A percentile compares a stretch with the other conserved stretches of the same genome.
These are phyloP conservation scores for Lutraria rhynchaena DNA, from an alignment of 1,140 invertebrate genomes.

Conservation along the genomic window DNA sequence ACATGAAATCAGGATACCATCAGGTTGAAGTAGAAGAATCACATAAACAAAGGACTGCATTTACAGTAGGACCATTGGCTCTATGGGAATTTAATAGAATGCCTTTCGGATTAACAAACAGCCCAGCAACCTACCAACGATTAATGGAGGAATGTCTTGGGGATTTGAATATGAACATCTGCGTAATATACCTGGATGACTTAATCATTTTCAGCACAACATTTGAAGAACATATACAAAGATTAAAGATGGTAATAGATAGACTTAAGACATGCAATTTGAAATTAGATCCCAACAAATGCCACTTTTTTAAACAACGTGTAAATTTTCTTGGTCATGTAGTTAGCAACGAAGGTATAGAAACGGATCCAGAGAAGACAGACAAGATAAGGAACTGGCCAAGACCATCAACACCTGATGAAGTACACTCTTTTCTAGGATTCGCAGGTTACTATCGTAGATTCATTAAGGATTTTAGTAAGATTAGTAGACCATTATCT, in stretches of 20 bases:
- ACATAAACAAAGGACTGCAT: conserved; percentile 52
- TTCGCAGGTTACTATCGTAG: conserved; percentile 79
- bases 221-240: conserved; percentile 58
- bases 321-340: conserved; percentile 67
- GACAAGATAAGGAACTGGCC: conserved; percentile 70
- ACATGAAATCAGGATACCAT: no score
- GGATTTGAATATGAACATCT: conserved; percentile 50
- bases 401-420: conserved; percentile 66
- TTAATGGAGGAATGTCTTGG: conserved; percentile 58
- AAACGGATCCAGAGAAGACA: conserved; percentile 69
- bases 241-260: conserved; percentile 29
- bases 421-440: conserved; percentile 81
- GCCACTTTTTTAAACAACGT: conserved; percentile 77
- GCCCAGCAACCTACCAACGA: conserved; percentile 59
- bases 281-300: conserved; percentile 57
- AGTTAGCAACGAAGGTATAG: conserved; percentile 63
- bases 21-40: no score
- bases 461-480: conserved; percentile 76
- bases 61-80: conserved; percentile 52
- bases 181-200: conserved; percentile 58
- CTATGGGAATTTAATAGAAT: conserved; percentile 58
- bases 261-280: conserved; percentile 36
- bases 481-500: conserved; percentile 63
- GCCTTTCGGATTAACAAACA: conserved; percentile 53
- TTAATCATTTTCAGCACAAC: conserved; percentile 48